Conservation (phyloP, 2,888 invertebrate species). For the Acronicta leporina region DNA sequence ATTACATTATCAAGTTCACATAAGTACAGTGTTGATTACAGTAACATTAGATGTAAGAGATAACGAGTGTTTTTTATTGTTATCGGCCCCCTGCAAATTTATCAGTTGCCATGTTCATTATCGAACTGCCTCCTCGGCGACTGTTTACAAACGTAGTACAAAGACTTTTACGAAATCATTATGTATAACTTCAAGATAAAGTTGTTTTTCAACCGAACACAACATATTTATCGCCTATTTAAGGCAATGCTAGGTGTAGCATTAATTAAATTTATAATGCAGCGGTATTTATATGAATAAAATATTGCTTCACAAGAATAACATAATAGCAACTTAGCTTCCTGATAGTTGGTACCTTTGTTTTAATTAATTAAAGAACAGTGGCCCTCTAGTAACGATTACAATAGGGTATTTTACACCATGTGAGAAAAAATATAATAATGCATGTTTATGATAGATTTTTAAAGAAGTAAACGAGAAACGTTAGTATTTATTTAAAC, state of each 20-base stretch:
- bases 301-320: constrained; percentile 5
- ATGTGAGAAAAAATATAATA: too few relatives aligned
- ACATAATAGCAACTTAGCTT: constrained; percentile 18
- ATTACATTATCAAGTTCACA: constrained; percentile 10
- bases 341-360: constrained; percentile 9
- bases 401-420: too few relatives aligned
- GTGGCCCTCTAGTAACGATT: neutral
- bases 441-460: too few relatives aligned
- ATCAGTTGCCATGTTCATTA: constrained; percentile 67
- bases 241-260: constrained; percentile 21
- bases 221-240: constrained; percentile 20
- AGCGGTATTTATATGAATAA: constrained; percentile 13
- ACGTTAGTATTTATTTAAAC: too few relatives aligned
- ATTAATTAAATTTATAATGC: constrained; percentile 29
- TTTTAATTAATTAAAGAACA: neutral
- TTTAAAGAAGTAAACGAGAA: too few relatives aligned
- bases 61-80: constrained; percentile 55
- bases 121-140: constrained; percentile 48
- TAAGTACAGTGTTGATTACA: constrained; percentile 15
- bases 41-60: constrained; percentile 36
- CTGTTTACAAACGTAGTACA: constrained; percentile 59
- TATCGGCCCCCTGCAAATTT: constrained; percentile 68
- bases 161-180: constrained; percentile 59
- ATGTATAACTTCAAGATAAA: constrained; percentile 60
- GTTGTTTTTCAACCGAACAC: constrained; percentile 56